Conservation (phyloP, 2,113 vertebrate genomes). For the Chroicocephalus ridibundus region DNA sequence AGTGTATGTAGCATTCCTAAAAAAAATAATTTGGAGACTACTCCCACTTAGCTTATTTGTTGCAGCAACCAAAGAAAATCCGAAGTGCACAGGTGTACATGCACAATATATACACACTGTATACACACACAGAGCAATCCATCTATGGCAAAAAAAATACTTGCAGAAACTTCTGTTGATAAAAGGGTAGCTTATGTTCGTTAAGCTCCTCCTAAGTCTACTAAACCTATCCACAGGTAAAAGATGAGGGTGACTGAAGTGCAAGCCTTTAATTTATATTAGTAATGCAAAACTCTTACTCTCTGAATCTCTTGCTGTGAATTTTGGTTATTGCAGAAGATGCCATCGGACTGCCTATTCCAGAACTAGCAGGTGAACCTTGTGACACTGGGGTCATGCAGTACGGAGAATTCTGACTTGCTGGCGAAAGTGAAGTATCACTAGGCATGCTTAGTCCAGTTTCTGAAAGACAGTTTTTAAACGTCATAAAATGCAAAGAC, state of each 20-base stretch:
- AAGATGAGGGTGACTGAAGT: background rate
- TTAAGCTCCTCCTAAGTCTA: background rate
- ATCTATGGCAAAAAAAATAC: background rate
- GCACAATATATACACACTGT: background rate
- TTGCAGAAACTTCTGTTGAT: background rate
- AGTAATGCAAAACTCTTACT: conserved; percentile 79
- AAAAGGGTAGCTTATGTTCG: background rate
- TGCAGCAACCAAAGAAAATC: background rate
- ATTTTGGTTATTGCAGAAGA: conserved; percentile 96
- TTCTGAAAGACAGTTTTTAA: conserved; percentile 67
- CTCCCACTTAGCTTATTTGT: background rate
- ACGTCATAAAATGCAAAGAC: background rate
- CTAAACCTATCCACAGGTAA: background rate
- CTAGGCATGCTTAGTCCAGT: conserved; percentile 91
- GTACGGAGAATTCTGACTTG: conserved; percentile 97
- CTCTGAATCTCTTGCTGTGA: conserved; percentile 97
- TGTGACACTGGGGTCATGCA: conserved; percentile 98
- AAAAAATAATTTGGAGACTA: background rate
- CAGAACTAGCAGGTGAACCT: conserved; percentile 94
- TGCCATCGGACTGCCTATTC: conserved; percentile 97
- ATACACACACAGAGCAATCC: background rate
- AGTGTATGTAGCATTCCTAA: background rate
- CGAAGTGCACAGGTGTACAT: accelerated
- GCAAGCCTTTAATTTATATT: background rate
- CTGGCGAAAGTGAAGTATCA: conserved; percentile 93